phyloP scores from a whole-genome alignment of 2,888 invertebrate species.

The Eupelmus urozonus region DNA sequence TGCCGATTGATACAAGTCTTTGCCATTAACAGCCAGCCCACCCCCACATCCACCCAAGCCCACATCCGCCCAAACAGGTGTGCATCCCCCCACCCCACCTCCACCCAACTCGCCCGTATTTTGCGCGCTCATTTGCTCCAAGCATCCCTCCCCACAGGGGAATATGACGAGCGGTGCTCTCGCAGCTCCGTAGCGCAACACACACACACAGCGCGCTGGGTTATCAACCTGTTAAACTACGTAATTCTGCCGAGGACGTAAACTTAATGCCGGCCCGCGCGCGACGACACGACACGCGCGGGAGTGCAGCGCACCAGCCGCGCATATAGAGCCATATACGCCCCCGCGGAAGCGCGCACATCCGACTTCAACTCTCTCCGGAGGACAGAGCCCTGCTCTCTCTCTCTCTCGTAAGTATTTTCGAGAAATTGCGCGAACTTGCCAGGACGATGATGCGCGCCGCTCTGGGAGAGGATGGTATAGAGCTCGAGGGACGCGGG shows the following conservation, averaged over 20 bases:
- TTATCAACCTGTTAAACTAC: conserved; percentile 69
- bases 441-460: neutral
- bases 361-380: neutral
- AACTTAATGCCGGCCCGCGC: conserved; percentile 63
- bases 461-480: too few relatives aligned
- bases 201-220: conserved; percentile 32
- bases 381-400: neutral
- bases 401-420: conserved; percentile 9
- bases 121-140: conserved; percentile 26
- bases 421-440: conserved; percentile 12
- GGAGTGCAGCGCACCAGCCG: neutral
- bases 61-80: neutral
- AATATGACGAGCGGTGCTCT: neutral
- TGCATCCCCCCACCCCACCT: neutral
- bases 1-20: conserved; percentile 47
- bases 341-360: neutral
- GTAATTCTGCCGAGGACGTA: conserved; percentile 62
- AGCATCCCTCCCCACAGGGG: conserved; percentile 20
- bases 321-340: neutral
- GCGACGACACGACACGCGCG: conserved; percentile 23
- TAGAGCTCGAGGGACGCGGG: too few relatives aligned
- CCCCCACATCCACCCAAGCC: neutral
- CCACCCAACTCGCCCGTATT: conserved; percentile 14
- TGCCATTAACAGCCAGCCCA: conserved; percentile 28
- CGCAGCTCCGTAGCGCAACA: neutral